Conservation (phyloP, 2,888 invertebrate species). For the Scaptodrosophila latifasciaeformis region DNA sequence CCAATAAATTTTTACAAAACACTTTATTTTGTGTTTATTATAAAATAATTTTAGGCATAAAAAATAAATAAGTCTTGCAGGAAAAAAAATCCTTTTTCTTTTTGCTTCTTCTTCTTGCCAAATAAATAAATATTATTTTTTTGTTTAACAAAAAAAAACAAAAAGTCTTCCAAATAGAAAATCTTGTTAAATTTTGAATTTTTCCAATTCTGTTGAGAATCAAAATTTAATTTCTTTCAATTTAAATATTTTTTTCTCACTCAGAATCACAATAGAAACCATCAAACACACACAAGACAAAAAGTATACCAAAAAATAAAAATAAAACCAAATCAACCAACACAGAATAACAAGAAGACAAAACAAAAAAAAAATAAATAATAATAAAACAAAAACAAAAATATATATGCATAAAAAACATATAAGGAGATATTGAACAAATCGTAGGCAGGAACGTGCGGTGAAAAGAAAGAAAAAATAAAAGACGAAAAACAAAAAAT, state of each 20-base stretch:
- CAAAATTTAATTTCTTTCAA: no score
- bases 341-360: neutral
- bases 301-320: neutral
- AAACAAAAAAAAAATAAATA: no score
- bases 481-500: conserved; percentile 40
- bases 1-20: neutral
- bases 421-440: conserved; percentile 69
- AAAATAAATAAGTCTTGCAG: no score
- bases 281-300: conserved; percentile 38
- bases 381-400: conserved; percentile 44
- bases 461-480: conserved; percentile 60
- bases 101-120: no score
- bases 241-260: no score
- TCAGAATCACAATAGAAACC: conserved; percentile 27
- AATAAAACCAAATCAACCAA: neutral
- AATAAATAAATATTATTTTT: no score
- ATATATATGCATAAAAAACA: conserved; percentile 45
- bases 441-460: conserved; percentile 76
- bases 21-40: neutral
- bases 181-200: neutral
- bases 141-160: no score
- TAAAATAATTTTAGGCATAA: no score
- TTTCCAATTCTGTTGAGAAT: neutral
- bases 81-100: no score
- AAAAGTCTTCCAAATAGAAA: no score